Base-by-base conservation (phyloP, 2,888 invertebrate genomes). In the Ennomos quercinarius region DNA sequence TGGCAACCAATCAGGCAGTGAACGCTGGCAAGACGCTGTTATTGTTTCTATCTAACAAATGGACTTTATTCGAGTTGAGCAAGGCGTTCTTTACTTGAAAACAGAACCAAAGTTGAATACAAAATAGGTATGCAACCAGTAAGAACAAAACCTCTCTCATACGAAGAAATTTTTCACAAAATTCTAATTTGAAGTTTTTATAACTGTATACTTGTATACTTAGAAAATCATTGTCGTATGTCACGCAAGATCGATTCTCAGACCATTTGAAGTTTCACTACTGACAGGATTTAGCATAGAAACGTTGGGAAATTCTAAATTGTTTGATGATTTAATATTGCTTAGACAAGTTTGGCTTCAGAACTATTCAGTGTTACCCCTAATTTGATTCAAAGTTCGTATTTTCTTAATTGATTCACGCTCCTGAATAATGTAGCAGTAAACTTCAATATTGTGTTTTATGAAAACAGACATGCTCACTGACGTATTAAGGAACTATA, bases 1-100 rank as follows among this genome's bases (percentile, higher is more conserved):
- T 66, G 66, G 65, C 65, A 59, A 61, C 67, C 68, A 68, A 68
- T 71, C 67, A 67, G 57, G 45, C 44, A n/a, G 45, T 49, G 52
- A 57, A 54, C 49, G 48, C 50, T 43, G 35, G 47, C 42, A 62
- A 64, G 39, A 44, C 53, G 43, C n/a, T 52, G 50, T 57, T 67
- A 66, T 65, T 61, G 64, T 61, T 61, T 61, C 51, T 48, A 55
- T 55, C 60, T 55, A 55, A 55, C 45, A 43, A 37, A n/a, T 36
- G 11, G 39, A 47, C 17, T 54, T 60, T 55, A 55, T 55, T 60
- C 34, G 45, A 37, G 36, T 11, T 40, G 4, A 53, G 12, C 45
- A 11, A 17, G 38, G 5, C 9, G 9, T 35, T 10, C 11, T 35
- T 8, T 35, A 49, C 34, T 55, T 9, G 0, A 8, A 41, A 34